Evolutionary conservation across 2,888 invertebrate genomes (phyloP), one percentile per base, ranked within the genome.

Genomic region (Metacarcinus magister): DNA sequence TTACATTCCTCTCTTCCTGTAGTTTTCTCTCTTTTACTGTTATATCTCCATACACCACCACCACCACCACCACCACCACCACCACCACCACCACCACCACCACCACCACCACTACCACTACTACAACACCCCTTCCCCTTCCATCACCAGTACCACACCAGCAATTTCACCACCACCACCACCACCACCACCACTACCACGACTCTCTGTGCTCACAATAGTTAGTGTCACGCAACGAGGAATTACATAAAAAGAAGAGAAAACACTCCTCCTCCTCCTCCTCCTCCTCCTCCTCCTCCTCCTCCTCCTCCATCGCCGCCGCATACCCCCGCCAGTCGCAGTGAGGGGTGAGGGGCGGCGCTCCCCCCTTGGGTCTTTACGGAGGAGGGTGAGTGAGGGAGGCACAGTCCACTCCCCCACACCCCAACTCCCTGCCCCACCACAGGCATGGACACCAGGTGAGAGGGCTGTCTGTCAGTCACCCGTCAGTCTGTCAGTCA

Each of bases 71-170:
- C 44, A 91, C 91, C 5, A 90, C 90, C 19, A 90, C 91, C 10
- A 91, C 44, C 19, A 91, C 44, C 32, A 91, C 44, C 44, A 91
- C 91, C 10, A 91, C 91, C 91, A 91, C 91, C 90, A 90, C 39
- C 39, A 87, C 87, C 87, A 87, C 87, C 87, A 87, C 87, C 87
- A 87, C 87, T 87, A 87, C 87, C 87, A 87, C 87, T 28, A 87
- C n/a, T 28, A n/a, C 10, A 23, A 87, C 87, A 8, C 8, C 87
- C 87, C n/a, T n/a, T 8, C 32, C 90, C 32, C 90, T 44, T 13
- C 90, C 43, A 90, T 44, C 91, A 91, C 91, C 46, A 91, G 8
- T 43, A 91, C 91, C 46, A 46, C 46, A 2, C 3, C 23, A 19
- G 16, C 90, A n/a, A 90, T 39, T 90, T 7, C 89, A 23, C 23